A percentile compares a stretch with the other conserved stretches of the same genome.
phyloP scores from a whole-genome alignment of 92 coral and sea anemone species.

The Phymanthus crucifer region DNA sequence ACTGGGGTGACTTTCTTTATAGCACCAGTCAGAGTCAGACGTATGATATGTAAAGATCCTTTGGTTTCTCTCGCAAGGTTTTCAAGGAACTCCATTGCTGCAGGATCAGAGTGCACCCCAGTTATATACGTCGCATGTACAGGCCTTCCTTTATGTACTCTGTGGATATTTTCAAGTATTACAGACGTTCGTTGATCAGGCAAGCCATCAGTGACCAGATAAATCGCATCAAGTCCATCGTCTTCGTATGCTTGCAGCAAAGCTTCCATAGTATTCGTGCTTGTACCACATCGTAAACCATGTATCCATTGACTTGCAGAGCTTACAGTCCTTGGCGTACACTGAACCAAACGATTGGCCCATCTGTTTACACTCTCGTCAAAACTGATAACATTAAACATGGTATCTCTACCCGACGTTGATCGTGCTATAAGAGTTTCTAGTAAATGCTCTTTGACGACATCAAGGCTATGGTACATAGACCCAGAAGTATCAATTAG shows the following conservation, averaged over 20 bases:
- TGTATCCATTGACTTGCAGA: constrained; percentile 84
- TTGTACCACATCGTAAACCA: constrained; percentile 80
- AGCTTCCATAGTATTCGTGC: constrained; percentile 95
- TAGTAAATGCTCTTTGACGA: constrained; percentile 84
- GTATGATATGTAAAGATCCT: constrained; percentile 86
- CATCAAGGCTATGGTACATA: constrained; percentile 86
- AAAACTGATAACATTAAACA: constrained; percentile 91
- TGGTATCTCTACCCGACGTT: constrained; percentile 76
- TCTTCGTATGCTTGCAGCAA: constrained; percentile 88
- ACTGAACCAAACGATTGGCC: constrained; percentile 80
- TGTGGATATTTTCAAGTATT: constrained; percentile 79
- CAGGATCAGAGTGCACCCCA: constrained; percentile 84
- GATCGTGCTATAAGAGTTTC: constrained; percentile 88
- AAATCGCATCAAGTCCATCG: constrained; percentile 83
- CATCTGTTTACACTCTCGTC: constrained; percentile 79
- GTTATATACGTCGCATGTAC: constrained; percentile 88
- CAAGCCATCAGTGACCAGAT: constrained; percentile 91
- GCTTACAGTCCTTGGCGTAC: constrained; percentile 86
- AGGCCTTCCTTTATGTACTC: constrained; percentile 75
- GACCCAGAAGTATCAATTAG: constrained; percentile 94
- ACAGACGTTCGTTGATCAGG: constrained; percentile 92
- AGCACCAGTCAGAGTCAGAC: constrained; percentile 74
- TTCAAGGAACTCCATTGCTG: constrained; percentile 85
- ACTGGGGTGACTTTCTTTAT: constrained; percentile 82
- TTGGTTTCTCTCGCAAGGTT: constrained; percentile 79